Evolutionary conservation across 2,888 invertebrate species (phyloP).

Genomic region (Andrena trimmerana): DNA sequence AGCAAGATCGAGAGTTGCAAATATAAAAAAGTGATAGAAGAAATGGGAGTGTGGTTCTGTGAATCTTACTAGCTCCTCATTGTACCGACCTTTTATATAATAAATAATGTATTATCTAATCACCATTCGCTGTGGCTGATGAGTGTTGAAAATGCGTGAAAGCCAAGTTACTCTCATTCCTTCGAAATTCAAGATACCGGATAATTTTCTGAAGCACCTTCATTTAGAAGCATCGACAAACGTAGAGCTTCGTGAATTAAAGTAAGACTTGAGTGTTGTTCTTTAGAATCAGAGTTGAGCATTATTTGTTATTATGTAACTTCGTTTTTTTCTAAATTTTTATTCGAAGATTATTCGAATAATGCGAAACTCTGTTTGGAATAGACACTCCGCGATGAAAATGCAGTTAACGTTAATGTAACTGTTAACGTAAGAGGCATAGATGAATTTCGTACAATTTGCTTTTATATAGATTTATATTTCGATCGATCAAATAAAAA

Average conservation of each 20-base stretch:
- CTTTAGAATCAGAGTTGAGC: no score
- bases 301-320: no score
- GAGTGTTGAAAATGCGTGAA: background rate
- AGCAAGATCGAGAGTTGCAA: slow-evolving; percentile 24
- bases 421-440: background rate
- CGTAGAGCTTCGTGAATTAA: no score
- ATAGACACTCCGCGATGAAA: background rate
- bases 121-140: background rate
- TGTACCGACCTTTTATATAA: background rate
- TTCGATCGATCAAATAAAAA: slow-evolving; percentile 60
- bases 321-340: no score
- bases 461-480: slow-evolving; percentile 63
- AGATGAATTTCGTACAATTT: background rate
- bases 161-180: background rate
- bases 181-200: no score
- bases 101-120: background rate
- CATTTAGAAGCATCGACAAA: no score
- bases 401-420: background rate
- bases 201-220: no score
- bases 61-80: background rate
- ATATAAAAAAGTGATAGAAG: background rate
- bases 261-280: no score
- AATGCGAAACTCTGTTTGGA: no score
- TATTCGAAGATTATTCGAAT: no score
- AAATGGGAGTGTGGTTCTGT: background rate